These are phyloP conservation scores for Phyto melanocephala DNA, from an alignment of 2,888 invertebrate species.

Conservation along the genomic window DNA sequence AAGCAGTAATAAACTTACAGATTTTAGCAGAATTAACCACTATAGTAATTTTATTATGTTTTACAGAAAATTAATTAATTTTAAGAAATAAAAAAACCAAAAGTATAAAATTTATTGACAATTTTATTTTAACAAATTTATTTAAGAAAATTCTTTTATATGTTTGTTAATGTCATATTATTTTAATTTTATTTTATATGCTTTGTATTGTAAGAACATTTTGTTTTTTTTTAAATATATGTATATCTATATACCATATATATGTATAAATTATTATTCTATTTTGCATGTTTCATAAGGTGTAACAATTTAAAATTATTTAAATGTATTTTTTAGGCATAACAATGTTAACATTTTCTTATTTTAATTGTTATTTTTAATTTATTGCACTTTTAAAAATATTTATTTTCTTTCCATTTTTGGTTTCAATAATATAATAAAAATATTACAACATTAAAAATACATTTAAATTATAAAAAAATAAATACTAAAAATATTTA, in stretches of 20 bases:
- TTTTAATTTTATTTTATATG: background rate
- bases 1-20: too few relatives aligned
- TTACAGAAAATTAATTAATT: too few relatives aligned
- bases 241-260: background rate
- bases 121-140: background rate
- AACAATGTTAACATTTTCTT: slow-evolving; percentile 63
- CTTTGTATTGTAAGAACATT: slow-evolving; percentile 7
- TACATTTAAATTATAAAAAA: background rate
- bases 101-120: slow-evolving; percentile 1
- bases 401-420: background rate
- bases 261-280: background rate
- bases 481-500: too few relatives aligned
- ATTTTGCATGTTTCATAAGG: slow-evolving; percentile 26
- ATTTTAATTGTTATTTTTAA: slow-evolving; percentile 46
- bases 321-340: slow-evolving; percentile 52
- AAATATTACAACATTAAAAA: background rate
- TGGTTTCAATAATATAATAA: background rate
- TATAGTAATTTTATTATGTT: too few relatives aligned
- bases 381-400: slow-evolving; percentile 21
- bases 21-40: too few relatives aligned
- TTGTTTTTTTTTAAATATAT: background rate
- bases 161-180: background rate
- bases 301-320: slow-evolving; percentile 47
- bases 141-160: background rate
- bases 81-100: background rate